Evolutionary conservation across 2,113 vertebrate species (phyloP).

Genomic region (Crotalus viridis): DNA sequence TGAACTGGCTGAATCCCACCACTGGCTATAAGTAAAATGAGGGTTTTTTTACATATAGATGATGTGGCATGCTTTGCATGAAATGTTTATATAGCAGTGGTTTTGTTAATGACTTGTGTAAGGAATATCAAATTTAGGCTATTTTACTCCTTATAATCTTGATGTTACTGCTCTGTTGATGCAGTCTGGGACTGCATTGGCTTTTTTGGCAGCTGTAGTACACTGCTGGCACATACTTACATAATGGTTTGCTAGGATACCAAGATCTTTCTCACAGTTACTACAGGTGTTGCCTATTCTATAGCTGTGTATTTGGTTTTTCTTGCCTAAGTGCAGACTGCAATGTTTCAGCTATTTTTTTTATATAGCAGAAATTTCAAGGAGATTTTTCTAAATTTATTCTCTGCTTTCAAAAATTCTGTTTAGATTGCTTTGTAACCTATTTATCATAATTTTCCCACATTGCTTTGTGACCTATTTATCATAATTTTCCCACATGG

Average conservation of each 20-base stretch:
- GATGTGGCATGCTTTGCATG: conserved; percentile 6
- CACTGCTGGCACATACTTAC: background rate
- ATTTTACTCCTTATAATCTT: background rate
- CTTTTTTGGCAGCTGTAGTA: background rate
- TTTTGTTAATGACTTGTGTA: conserved; percentile 17
- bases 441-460: background rate
- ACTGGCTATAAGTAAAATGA: background rate
- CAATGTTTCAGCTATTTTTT: background rate
- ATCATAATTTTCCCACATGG: background rate
- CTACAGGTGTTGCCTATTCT: background rate
- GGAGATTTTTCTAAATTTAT: background rate
- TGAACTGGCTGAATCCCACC: no score
- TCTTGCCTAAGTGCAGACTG: background rate
- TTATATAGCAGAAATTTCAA: background rate
- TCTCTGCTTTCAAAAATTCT: conserved; percentile 5
- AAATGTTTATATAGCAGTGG: conserved; percentile 28
- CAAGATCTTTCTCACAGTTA: background rate
- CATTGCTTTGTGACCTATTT: background rate
- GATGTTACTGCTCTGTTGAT: background rate
- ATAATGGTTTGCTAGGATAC: background rate
- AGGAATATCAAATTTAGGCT: background rate
- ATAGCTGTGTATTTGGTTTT: background rate
- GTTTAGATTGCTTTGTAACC: background rate
- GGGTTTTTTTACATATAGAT: background rate
- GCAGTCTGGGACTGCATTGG: background rate